A percentile compares a stretch with the other conserved stretches of the same genome.
Conservation (phyloP, 2,888 invertebrate species). For the Liopterus haemorrhoidalis region DNA sequence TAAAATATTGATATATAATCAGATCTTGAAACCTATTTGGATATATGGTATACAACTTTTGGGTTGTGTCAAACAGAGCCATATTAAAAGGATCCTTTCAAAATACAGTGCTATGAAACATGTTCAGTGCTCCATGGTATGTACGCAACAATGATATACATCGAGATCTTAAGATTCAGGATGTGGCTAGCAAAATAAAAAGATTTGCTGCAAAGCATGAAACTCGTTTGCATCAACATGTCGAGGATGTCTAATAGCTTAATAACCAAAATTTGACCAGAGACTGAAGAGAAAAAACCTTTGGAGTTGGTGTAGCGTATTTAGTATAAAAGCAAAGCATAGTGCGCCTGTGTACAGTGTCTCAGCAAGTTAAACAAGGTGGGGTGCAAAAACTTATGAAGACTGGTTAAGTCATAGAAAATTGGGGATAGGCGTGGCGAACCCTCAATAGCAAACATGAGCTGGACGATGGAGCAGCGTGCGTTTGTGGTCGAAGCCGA, state of each 20-base stretch:
- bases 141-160: slow-evolving; percentile 23
- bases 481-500: no score
- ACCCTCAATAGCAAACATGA: no score
- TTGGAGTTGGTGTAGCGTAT: slow-evolving; percentile 11
- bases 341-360: no score
- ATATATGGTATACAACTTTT: slow-evolving; percentile 16
- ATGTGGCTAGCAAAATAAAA: slow-evolving; percentile 16
- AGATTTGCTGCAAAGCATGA: slow-evolving; percentile 26
- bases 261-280: slow-evolving; percentile 18
- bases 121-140: slow-evolving; percentile 23
- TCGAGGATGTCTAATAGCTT: slow-evolving; percentile 23
- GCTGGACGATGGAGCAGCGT: no score
- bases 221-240: slow-evolving; percentile 24
- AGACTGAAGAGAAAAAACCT: slow-evolving; percentile 25
- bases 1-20: slow-evolving; percentile 18
- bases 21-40: slow-evolving; percentile 15
- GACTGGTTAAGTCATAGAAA: no score
- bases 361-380: no score
- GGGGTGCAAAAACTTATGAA: no score
- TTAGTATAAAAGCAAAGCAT: no score
- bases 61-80: slow-evolving; percentile 12
- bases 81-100: slow-evolving; percentile 14
- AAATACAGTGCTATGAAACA: slow-evolving; percentile 16
- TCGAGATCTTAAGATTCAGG: slow-evolving; percentile 20
- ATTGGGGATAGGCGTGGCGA: no score